Base-by-base conservation (phyloP, 1,140 invertebrate genomes). In the Lepidotrigona ventralis region DNA sequence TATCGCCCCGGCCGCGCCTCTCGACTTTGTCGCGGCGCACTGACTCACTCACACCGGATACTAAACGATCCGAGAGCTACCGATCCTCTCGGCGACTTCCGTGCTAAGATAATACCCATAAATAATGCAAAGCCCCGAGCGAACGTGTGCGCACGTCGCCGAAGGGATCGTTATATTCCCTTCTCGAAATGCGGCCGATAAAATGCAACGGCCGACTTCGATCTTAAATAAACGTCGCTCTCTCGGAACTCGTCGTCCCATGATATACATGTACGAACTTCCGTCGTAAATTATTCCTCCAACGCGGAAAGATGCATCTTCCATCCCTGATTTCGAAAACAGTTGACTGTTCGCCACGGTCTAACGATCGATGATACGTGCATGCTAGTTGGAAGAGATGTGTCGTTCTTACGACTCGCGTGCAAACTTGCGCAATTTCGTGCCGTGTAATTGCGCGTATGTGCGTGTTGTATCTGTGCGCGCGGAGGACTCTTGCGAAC, bases 1-100 rank as follows among this genome's bases (percentile, higher is more conserved):
- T 94, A 93, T 94, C 91, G 88, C 78, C 74, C 85, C 83, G 72
- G 71, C 64, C 77, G 74, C 80, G 54, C 83, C 53, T 84, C 33
- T 3, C 84, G 83, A 68, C 79, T 72, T 46, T 82, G 81, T 69
- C 69, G 68, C 33, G 2, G 33, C 33, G 83, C 75, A 88, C 79
- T 70, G 70, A 88, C 74, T 87, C 86, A 88, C 74, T 85, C 86
- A 85, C 86, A 88, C 83, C 82, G 56, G 81, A 86, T 84, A 87
- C 86, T 87, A 77, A 88, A 81, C 86, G 86, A 68, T 86, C 64
- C 85, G 33, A 64, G 33, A 64, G 77, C 81, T 83, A 84, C 85
- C 39, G 81, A 86, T 86, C 81, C 77, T 54, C 58, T 29, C 64
- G 39, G 0, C 26, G 21, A 53, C 56, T 79, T 78, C 56, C 76